Evolutionary conservation across 2,797 vertebrate species (phyloP).

Genomic region (Apogon hyalosoma): DNA sequence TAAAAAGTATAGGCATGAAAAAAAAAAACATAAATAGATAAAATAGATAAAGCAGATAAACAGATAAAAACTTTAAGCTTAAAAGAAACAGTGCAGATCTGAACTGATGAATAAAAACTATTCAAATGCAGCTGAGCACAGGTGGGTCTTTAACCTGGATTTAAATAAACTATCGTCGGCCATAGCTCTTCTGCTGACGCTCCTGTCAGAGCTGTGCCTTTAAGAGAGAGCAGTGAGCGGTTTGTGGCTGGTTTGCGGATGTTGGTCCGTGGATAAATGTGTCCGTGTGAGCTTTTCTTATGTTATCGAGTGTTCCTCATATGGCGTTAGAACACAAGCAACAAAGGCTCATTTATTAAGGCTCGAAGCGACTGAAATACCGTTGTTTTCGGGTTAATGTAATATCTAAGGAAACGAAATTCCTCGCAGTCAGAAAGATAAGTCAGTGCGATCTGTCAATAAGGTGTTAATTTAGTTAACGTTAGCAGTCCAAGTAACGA

Average conservation of each 20-base stretch:
- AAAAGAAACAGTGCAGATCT: no score
- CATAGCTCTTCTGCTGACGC: no score
- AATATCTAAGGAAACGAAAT: fast-evolving
- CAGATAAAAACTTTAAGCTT: no score
- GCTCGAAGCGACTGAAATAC: not conserved
- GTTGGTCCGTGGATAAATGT: slow-evolving; percentile 33
- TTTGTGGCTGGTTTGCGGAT: slow-evolving; percentile 33
- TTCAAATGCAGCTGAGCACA: no score
- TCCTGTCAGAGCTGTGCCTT: slow-evolving; percentile 21
- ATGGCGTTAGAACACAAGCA: no score
- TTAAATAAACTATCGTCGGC: no score
- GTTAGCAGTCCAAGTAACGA: not conserved
- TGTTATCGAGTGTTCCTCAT: not conserved
- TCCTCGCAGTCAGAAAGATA: fast-evolving
- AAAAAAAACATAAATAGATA: no score
- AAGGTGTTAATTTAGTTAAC: not conserved
- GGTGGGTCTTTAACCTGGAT: no score
- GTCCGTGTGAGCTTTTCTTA: not conserved
- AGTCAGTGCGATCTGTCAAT: no score
- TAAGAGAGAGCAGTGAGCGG: slow-evolving; percentile 15
- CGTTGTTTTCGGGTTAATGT: not conserved
- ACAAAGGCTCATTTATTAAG: not conserved
- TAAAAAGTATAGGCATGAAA: no score
- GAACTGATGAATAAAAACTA: no score
- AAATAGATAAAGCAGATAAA: no score